phyloP scores from a whole-genome alignment of 2,797 vertebrate genomes.

The Hipposideros larvatus region DNA sequence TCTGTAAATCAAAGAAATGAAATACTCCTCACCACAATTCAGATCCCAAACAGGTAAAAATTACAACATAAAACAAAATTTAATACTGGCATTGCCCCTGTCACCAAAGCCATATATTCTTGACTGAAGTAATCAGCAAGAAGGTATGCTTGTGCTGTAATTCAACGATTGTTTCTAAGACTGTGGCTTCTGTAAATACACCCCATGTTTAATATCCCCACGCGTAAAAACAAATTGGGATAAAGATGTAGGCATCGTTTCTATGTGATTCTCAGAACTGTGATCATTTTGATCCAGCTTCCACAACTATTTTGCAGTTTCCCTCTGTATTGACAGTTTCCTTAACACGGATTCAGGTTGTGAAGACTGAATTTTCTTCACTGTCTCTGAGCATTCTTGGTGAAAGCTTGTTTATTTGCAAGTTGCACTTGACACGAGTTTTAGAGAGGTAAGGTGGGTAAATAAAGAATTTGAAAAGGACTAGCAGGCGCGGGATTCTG shows the following conservation, averaged over 20 bases:
- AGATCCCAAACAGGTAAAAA: slow-evolving; percentile 76
- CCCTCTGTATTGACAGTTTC: slow-evolving; percentile 37
- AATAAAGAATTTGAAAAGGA: neutral
- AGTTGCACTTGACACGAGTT: neutral
- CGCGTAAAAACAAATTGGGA: slow-evolving; percentile 35
- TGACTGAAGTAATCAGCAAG: slow-evolving; percentile 39
- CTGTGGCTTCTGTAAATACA: neutral
- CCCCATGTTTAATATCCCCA: neutral
- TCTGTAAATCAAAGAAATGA: slow-evolving; percentile 81
- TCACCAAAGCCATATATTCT: slow-evolving; percentile 57
- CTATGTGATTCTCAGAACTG: slow-evolving; percentile 10
- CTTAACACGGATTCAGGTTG: neutral
- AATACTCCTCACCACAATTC: slow-evolving; percentile 75
- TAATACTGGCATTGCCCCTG: slow-evolving; percentile 53
- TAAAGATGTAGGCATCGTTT: neutral
- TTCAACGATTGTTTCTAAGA: slow-evolving; percentile 64
- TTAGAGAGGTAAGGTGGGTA: neutral
- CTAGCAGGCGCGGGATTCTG: neutral
- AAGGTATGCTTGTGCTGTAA: neutral
- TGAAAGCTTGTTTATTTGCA: neutral
- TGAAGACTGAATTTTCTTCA: slow-evolving; percentile 38
- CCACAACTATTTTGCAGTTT: neutral
- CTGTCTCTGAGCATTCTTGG: neutral
- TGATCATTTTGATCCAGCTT: neutral
- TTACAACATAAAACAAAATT: slow-evolving; percentile 81